Conservation (phyloP, 2,888 invertebrate species). For the Sarcophaga variegata region DNA sequence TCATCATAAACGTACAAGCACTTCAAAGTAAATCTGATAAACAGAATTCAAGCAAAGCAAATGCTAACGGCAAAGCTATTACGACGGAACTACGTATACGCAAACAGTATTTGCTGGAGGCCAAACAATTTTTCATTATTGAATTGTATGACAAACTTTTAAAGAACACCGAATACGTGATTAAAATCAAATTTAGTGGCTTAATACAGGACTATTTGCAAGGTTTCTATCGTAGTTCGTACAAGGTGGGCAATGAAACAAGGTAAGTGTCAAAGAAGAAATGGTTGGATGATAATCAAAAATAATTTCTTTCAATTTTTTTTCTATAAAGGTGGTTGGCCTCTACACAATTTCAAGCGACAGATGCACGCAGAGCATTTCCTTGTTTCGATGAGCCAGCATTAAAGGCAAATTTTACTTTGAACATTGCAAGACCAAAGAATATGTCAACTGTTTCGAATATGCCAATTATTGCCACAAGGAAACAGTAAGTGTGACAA, state of each 20-base stretch:
- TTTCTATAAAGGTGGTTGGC: constrained; percentile 87
- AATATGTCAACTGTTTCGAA: constrained; percentile 91
- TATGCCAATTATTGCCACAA: constrained; percentile 84
- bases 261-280: constrained; percentile 83
- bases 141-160: constrained; percentile 84
- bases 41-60: constrained; percentile 35
- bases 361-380: constrained; percentile 91
- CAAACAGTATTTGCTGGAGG: constrained; percentile 83
- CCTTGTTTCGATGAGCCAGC: constrained; percentile 95
- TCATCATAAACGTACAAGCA: constrained; percentile 80
- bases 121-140: constrained; percentile 88
- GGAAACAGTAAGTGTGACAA: constrained; percentile 76
- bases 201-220: constrained; percentile 88
- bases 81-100: constrained; percentile 77
- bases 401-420: constrained; percentile 90
- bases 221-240: constrained; percentile 93
- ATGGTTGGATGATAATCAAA: neutral
- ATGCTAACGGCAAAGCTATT: constrained; percentile 54
- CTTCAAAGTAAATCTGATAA: constrained; percentile 67
- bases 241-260: constrained; percentile 86
- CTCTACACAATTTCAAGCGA: constrained; percentile 91
- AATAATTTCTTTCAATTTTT: neutral
- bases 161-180: constrained; percentile 85
- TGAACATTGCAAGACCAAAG: constrained; percentile 87
- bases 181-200: constrained; percentile 88